Evolutionary conservation across 1,140 invertebrate genomes (phyloP), one percentile per base, ranked within the genome.

Genomic region (Branchinecta lindahli): DNA sequence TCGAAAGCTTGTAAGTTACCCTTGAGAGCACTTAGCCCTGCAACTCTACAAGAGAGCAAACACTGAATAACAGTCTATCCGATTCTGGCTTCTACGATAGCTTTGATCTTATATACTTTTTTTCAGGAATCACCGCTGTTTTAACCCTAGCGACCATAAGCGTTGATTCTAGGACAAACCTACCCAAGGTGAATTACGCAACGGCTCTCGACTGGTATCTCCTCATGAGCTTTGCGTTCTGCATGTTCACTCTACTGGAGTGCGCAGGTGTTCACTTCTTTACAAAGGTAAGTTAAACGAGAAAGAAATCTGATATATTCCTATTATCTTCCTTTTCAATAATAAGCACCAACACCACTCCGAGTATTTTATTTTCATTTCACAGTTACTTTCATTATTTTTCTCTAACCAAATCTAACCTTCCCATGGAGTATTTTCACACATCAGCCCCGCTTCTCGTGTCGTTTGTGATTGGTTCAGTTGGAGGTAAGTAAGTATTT

Each of bases 181-280:
- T 96, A 44, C 93, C 93, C 0, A 92, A 94, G 81, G 92, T 96
- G 0, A 85, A 89, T 70, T 82, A 82, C 71, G 77, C 78, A 10
- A 82, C 81, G 8, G 81, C 80, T 0, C 72, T 82, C 12, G 81
- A 82, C 70, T 77, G 80, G 67, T 84, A 67, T 78, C 83, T 96
- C 9, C 82, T 94, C 46, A 92, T 94, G 86, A 93, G 91, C 76
- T 94, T 96, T 76, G 87, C 90, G 44, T 97, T 94, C 77, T 93
- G 92, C 75, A 93, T 96, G 73, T 91, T 91, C 0, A 94, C 93
- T 0, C 80, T 96, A 5, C 79, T 96, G 7, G 91, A 96, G 78
- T 96, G 95, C 75, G 93, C 93, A 7, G 90, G 90, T 0, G 94
- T 96, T 0, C 93, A 96, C 80, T 96, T 95, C 78, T 95, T 94